phyloP scores from a whole-genome alignment of 2,888 invertebrate species.

The Toxonevra muliebris region DNA sequence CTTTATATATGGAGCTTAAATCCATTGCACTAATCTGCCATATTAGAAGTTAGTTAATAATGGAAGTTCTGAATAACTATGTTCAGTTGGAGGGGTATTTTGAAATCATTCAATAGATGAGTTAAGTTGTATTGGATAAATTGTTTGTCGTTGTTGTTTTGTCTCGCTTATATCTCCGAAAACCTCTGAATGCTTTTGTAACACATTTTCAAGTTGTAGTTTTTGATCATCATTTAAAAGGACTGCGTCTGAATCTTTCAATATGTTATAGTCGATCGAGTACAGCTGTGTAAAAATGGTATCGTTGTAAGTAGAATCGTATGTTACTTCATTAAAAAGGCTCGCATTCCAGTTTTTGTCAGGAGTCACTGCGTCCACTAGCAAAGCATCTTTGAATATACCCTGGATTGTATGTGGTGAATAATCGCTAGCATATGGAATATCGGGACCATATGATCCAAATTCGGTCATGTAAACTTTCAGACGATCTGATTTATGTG shows the following conservation, averaged over 20 bases:
- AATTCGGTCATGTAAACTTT: conserved; percentile 16
- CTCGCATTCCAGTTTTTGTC: neutral
- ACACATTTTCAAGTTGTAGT: conserved; percentile 1
- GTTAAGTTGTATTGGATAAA: conserved; percentile 67
- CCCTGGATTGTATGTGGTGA: conserved; percentile 23
- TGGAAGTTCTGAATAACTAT: conserved; percentile 70
- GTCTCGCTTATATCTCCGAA: too few relatives aligned
- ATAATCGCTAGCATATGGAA: neutral
- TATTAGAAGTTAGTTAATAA: conserved; percentile 72
- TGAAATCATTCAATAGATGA: conserved; percentile 73
- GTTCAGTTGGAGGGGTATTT: too few relatives aligned
- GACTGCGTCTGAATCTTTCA: conserved; percentile 18
- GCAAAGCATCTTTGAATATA: conserved; percentile 30
- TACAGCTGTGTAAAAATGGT: conserved; percentile 20
- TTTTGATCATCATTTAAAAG: conserved; percentile 1
- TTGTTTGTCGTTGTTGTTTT: conserved; percentile 67
- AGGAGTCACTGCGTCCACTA: conserved; percentile 22
- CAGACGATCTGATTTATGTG: conserved; percentile 11
- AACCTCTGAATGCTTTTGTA: conserved; percentile 2
- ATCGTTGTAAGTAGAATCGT: neutral
- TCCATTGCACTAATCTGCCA: conserved; percentile 72
- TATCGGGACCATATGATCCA: neutral
- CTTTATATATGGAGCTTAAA: conserved; percentile 76
- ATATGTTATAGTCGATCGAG: conserved; percentile 18
- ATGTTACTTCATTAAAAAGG: conserved; percentile 18